Percentiles rank a stretch among this genome's conserved stretches.
Evolutionary conservation across 2,113 vertebrate genomes (phyloP).

Genomic region (Tenrec ecaudatus): DNA sequence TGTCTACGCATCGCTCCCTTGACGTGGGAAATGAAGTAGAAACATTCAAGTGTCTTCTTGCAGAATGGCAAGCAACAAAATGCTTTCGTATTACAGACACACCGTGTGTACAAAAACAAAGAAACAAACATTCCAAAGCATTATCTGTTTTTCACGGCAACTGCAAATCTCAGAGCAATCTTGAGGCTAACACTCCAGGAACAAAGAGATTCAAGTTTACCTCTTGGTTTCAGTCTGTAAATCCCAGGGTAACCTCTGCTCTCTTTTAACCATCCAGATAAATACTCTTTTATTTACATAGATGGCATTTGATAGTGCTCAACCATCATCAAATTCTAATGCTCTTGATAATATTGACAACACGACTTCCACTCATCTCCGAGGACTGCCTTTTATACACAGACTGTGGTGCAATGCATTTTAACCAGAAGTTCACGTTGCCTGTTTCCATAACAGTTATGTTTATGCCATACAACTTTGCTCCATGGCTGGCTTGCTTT

Average conservation of each 20-base stretch:
- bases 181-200: slow-evolving; percentile 68
- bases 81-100: background rate
- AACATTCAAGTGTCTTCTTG: background rate
- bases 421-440: slow-evolving; percentile 41
- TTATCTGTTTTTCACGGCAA: slow-evolving; percentile 7
- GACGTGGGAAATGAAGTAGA: slow-evolving; percentile 35
- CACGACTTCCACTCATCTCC: slow-evolving; percentile 51
- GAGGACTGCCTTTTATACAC: slow-evolving; percentile 55
- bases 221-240: slow-evolving; percentile 67
- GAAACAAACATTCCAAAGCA: slow-evolving; percentile 32
- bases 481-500: slow-evolving; percentile 59
- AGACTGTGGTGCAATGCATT: slow-evolving; percentile 50
- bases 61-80: slow-evolving; percentile 49
- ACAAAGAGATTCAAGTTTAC: slow-evolving; percentile 74
- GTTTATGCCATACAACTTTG: slow-evolving; percentile 39
- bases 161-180: slow-evolving; percentile 65
- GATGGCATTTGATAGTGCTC: slow-evolving; percentile 74
- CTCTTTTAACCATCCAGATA: slow-evolving; percentile 65
- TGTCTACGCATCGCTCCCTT: background rate
- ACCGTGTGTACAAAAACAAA: slow-evolving; percentile 19
- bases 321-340: slow-evolving; percentile 67
- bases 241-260: slow-evolving; percentile 66
- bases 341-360: slow-evolving; percentile 72
- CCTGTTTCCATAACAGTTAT: slow-evolving; percentile 43
- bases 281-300: slow-evolving; percentile 76